Percentiles rank a stretch among this genome's conserved stretches.
Conservation (phyloP, 2,797 vertebrate genomes). For the Monodelphis domestica region DNA sequence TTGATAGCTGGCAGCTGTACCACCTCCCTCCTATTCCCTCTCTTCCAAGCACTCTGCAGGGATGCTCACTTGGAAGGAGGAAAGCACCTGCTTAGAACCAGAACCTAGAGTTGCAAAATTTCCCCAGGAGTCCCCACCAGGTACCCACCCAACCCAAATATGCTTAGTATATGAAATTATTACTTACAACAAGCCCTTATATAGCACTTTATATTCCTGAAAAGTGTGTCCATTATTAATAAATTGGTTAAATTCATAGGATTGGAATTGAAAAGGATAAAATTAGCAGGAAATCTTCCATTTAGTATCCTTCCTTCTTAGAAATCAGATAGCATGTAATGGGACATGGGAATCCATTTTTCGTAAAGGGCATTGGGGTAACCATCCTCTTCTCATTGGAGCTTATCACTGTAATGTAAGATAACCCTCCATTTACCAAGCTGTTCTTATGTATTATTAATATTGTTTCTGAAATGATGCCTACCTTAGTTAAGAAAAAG, state of each 20-base stretch:
- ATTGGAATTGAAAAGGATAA: neutral
- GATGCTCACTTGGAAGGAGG: neutral
- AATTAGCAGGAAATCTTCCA: neutral
- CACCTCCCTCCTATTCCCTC: neutral
- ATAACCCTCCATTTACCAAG: neutral
- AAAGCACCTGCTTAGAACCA: slow-evolving; percentile 12
- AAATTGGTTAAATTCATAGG: neutral
- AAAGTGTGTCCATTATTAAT: neutral
- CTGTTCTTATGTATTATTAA: neutral
- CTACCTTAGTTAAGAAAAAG: slow-evolving; percentile 16
- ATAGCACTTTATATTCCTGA: neutral
- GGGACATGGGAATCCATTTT: neutral
- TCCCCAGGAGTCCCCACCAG: neutral
- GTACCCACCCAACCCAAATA: neutral
- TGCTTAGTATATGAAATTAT: slow-evolving; percentile 25
- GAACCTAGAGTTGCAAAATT: neutral
- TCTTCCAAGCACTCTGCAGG: neutral
- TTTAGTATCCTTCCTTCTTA: neutral
- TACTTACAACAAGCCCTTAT: neutral
- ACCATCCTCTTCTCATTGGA: neutral
- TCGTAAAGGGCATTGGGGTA: neutral
- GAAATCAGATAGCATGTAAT: neutral
- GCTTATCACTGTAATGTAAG: neutral
- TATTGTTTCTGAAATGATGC: slow-evolving; percentile 52
- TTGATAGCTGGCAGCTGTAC: neutral